Base-by-base conservation (phyloP, 2,113 vertebrate genomes). In the Polyodon spathula region DNA sequence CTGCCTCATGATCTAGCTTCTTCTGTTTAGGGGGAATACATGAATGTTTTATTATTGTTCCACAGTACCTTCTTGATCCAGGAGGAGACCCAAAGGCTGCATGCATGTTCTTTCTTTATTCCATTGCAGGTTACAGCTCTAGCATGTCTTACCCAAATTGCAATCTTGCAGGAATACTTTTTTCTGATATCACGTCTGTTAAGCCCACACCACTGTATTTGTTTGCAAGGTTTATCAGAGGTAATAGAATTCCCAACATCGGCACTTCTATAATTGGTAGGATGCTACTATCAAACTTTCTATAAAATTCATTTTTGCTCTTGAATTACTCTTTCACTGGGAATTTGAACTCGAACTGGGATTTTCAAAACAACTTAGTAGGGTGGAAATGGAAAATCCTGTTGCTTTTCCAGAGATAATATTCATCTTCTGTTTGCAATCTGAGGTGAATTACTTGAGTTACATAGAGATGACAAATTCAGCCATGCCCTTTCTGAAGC, bases 401-500 rank as follows among this genome's bases (percentile, higher is more conserved):
- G 27, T 3, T 8, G 4, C 5, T 57, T 11, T 64, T 10, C 69
- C 27, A 60, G 17, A 51, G 40, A 58, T 59, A 11, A 41, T 5
- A n/a, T 12, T n/a, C 12, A 1, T 10, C 46, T 43, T 5, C 27
- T 15, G 8, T 6, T 62, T 14, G 1, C 63, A 63, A 38, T 73
- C 68, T 7, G 72, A 93, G 93, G 90, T 92, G 37, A 95, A 97
- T 76, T 92, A 93, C 68, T 74, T 90, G 58, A 95, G 92, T 67
- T 95, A 92, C 1, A 66, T 88, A 53, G 80, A 90, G 40, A 88
- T 92, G 59, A 78, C 89, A 5, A 78, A 79, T 41, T 81, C 68
- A 68, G 89, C 89, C 59, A 72, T 93, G 56, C 81, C 86, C 16
- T 67, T 73, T 5, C 80, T 95, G 54, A 84, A 89, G 14, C 61